Evolutionary conservation across 1,140 invertebrate species (phyloP), one percentile per base, ranked within the genome.

Genomic region (Pteromalus puparum): DNA sequence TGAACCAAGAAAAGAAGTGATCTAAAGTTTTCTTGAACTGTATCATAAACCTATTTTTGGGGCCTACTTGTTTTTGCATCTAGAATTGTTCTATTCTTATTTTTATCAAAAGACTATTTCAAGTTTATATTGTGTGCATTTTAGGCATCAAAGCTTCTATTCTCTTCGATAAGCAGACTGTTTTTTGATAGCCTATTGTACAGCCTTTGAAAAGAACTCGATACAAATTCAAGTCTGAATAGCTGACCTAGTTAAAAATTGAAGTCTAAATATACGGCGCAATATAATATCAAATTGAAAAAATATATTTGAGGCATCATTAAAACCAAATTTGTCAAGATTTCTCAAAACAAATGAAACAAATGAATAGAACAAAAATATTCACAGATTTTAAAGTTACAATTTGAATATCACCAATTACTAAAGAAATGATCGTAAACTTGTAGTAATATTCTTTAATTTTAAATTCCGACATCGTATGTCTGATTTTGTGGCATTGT

Each of bases 161-260:
- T 70, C 67, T 70, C 67, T 28, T 70, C 2, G 15, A 70, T 70
- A 13, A 70, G 53, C 2, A 18, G 53, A 70, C 67, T 70, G 6
- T 70, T 70, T 70, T 70, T 28, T 70, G 21, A 70, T 28, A 28
- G 67, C 6, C 67, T 70, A 70, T 70, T 70, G 67, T 70, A 10
- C 15, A 13, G 5, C 24, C 9, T 70, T 70, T 70, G 67, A 28
- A 70, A 70, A 28, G 67, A 28, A 70, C 26, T 70, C 28, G 21
- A 61, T 61, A n/a, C 18, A n/a, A 61, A 61, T 61, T 61, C 53
- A 61, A 21, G 15, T n/a, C 21, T 61, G 53, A 61, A 61, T 61
- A 61, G 53, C 53, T 61, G 53, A 61, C 18, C 53, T n/a, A 61
- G 3, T 7, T 61, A 21, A 21, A 61, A 5, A 61, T 48, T 15